phyloP scores from a whole-genome alignment of 2,888 invertebrate species.

The Watsonalla binaria region DNA sequence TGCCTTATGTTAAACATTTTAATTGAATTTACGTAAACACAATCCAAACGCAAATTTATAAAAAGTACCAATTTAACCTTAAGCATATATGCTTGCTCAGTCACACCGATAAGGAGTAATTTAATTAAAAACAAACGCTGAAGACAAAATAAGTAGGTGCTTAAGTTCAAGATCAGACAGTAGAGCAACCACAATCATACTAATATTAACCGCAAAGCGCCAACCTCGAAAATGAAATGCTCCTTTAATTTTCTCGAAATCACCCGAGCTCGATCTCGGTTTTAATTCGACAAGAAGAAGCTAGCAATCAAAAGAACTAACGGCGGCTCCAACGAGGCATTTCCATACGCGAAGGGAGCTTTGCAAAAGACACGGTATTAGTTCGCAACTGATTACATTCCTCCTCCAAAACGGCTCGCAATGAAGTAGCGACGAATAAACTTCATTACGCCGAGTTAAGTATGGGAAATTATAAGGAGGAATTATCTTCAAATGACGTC shows the following conservation, averaged over 20 bases:
- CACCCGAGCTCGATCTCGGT: slow-evolving; percentile 63
- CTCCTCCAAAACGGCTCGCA: slow-evolving; percentile 68
- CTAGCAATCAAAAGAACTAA: slow-evolving; percentile 76
- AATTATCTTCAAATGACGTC: slow-evolving; percentile 70
- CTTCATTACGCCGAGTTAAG: slow-evolving; percentile 75
- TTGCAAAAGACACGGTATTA: slow-evolving; percentile 69
- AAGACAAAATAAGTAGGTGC: slow-evolving; percentile 49
- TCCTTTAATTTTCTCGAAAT: slow-evolving; percentile 72
- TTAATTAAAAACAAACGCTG: slow-evolving; percentile 59
- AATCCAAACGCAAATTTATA: slow-evolving; percentile 18
- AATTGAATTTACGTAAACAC: slow-evolving; percentile 36
- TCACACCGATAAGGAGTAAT: slow-evolving; percentile 37
- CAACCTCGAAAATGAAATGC: slow-evolving; percentile 64
- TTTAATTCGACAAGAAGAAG: slow-evolving; percentile 72
- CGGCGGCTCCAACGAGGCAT: slow-evolving; percentile 69
- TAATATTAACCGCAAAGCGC: slow-evolving; percentile 64
- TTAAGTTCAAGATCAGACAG: slow-evolving; percentile 34
- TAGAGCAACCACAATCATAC: slow-evolving; percentile 59
- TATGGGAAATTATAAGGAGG: slow-evolving; percentile 75
- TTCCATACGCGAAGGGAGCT: slow-evolving; percentile 73
- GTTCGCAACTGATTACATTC: slow-evolving; percentile 78
- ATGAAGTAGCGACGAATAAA: slow-evolving; percentile 76
- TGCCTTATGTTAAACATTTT: slow-evolving; percentile 48
- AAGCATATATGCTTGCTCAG: slow-evolving; percentile 11
- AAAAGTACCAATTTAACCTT: slow-evolving; percentile 16